Percentiles rank a stretch among this genome's conserved stretches.
Evolutionary conservation across 1,140 invertebrate species (phyloP).

Genomic region (Ceratitis capitata): DNA sequence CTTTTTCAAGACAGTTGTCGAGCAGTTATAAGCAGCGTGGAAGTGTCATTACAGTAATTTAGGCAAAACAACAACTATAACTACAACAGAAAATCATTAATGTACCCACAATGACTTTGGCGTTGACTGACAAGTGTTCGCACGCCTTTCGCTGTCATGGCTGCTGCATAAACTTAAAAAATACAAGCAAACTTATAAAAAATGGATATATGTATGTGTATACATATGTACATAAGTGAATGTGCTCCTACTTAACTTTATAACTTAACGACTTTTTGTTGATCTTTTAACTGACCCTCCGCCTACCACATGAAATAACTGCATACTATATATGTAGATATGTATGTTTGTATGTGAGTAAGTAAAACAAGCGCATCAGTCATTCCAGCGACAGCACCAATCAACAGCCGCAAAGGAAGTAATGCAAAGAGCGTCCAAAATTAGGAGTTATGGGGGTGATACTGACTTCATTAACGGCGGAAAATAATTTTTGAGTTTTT

Average conservation of each 20-base stretch:
- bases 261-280: background rate
- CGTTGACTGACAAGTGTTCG: conserved; percentile 14
- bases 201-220: background rate
- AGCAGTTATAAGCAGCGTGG: background rate
- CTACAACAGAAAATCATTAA: background rate
- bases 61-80: background rate
- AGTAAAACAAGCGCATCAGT: background rate
- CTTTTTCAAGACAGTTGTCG: background rate
- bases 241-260: background rate
- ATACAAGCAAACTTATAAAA: background rate
- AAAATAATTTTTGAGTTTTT: too few relatives aligned
- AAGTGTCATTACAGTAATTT: background rate
- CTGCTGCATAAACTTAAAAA: too few relatives aligned
- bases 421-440: background rate
- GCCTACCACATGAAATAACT: background rate
- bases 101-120: background rate
- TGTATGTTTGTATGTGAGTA: background rate
- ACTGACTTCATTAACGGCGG: background rate
- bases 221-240: background rate
- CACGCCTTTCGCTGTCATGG: conserved; percentile 1
- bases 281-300: conserved; percentile 3
- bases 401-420: background rate
- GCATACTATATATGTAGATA: background rate
- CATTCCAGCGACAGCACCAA: background rate
- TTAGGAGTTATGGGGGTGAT: background rate